Evolutionary conservation across 1,140 invertebrate genomes (phyloP), one percentile per base, ranked within the genome.

Genomic region (Lamellibrachia luymesi): DNA sequence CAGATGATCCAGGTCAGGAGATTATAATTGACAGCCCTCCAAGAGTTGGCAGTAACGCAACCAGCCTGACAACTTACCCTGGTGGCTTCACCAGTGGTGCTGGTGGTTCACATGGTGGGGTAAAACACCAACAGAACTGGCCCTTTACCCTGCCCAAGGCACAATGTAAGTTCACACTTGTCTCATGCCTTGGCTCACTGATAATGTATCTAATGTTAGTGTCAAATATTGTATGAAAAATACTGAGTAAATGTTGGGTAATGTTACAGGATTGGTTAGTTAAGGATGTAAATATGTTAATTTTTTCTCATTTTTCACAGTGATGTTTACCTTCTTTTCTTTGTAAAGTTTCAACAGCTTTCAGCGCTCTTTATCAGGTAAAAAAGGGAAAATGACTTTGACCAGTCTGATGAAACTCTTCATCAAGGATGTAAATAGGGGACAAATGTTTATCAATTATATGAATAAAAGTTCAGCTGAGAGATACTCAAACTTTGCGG

Each of bases 1-100:
- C 17, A 91, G 93, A 93, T 51, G 38, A 90, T 22, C 50, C 90
- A 22, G 25, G 51, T 5, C 51, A 90, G 38, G 93, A 93, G 90
- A 93, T 93, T 38, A 90, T 93, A 2, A 93, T 93, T 50, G 93
- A 93, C 38, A 93, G 64, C 13, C 93, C 93, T 13, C 93, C 93
- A 13, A 91, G 4, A 22, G 13, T 80, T 80, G 64, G 7, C 2
- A 80, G 64, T 22, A 80, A 10, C 7, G 4, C 64, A 4, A 2
- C 64, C 13, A 22, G 64, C 0, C 64, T 80, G 64, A 80, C 64
- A 2, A 80, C 64, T 2, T 4, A 80, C 13, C 64, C 64, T 80
- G 25, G 64, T 4, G 64, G 64, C 8, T 80, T 10, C 64, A 80
- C 64, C 4, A 22, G 64, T 2, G 64, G 64, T 8, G 64, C 64